Evolutionary conservation across 2,888 invertebrate genomes (phyloP).

Genomic region (Aleiodes leptofemur): DNA sequence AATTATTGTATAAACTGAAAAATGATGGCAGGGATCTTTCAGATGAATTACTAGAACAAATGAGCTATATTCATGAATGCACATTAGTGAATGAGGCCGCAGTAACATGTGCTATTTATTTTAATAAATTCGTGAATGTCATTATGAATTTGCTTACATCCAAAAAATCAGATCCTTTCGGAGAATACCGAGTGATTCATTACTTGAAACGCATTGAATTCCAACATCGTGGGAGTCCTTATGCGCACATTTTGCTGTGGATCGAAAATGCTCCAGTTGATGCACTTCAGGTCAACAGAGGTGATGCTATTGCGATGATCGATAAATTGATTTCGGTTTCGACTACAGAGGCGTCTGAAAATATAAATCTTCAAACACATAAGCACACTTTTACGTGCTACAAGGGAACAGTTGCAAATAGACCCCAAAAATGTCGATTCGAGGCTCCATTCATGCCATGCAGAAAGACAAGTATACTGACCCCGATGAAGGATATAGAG

Average conservation of each 20-base stretch:
- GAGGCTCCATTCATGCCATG: slow-evolving; percentile 64
- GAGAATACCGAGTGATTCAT: slow-evolving; percentile 53
- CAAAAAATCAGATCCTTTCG: slow-evolving; percentile 50
- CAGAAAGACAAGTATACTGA: slow-evolving; percentile 56
- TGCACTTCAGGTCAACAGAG: slow-evolving; percentile 34
- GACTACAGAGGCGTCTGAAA: slow-evolving; percentile 55
- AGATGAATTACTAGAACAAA: not conserved
- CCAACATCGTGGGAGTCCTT: slow-evolving; percentile 53
- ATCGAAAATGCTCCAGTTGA: slow-evolving; percentile 50
- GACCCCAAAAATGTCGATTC: slow-evolving; percentile 61
- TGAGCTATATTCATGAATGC: slow-evolving; percentile 21
- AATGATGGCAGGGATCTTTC: slow-evolving; percentile 25
- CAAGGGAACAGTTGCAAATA: slow-evolving; percentile 37
- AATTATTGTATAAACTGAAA: not conserved
- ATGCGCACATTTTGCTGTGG: slow-evolving; percentile 56
- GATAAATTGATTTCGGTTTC: slow-evolving; percentile 61
- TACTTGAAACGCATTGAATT: slow-evolving; percentile 54
- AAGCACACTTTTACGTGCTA: slow-evolving; percentile 55
- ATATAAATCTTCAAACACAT: slow-evolving; percentile 39
- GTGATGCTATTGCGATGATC: slow-evolving; percentile 59
- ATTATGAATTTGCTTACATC: slow-evolving; percentile 46
- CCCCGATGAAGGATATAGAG: slow-evolving; percentile 53
- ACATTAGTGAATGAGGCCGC: slow-evolving; percentile 41
- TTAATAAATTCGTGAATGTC: slow-evolving; percentile 59
- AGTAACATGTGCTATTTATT: slow-evolving; percentile 55